Evolutionary conservation across 1,140 invertebrate species (phyloP).

Genomic region (Euborellia annulipes): DNA sequence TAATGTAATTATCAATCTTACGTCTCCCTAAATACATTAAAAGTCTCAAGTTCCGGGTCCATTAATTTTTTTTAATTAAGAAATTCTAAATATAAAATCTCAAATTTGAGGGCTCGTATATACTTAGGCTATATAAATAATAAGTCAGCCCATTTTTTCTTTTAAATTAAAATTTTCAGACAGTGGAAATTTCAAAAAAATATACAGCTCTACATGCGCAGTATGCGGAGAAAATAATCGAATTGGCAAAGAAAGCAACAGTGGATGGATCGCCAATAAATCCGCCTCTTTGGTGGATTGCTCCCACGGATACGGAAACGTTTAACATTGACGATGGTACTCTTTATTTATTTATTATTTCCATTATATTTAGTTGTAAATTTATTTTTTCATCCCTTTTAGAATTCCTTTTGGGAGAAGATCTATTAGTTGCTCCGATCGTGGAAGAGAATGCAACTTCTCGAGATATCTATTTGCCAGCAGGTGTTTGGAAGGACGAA

Average conservation of each 20-base stretch:
- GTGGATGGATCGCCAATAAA: constrained; percentile 54
- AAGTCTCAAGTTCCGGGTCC: too few species aligned
- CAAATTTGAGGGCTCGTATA: too few species aligned
- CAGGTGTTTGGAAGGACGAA: constrained; percentile 47
- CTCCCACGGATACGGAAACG: constrained; percentile 46
- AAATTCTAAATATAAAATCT: too few species aligned
- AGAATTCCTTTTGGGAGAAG: constrained; percentile 75
- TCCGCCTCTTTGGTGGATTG: constrained; percentile 83
- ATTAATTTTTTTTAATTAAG: too few species aligned
- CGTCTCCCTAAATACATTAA: too few species aligned
- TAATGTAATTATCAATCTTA: too few species aligned
- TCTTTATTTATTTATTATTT: too few species aligned
- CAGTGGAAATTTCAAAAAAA: constrained; percentile 41
- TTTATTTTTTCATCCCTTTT: constrained; percentile 20
- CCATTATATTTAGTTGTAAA: constrained; percentile 3
- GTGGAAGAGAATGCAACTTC: constrained; percentile 41
- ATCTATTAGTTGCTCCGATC: constrained; percentile 73
- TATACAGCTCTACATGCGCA: constrained; percentile 52
- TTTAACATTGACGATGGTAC: constrained; percentile 49
- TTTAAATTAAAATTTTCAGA: too few species aligned
- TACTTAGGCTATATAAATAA: too few species aligned
- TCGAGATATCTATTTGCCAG: constrained; percentile 62
- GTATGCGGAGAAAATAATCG: constrained; percentile 44
- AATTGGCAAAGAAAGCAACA: constrained; percentile 40
- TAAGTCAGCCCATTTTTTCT: too few species aligned